phyloP scores from a whole-genome alignment of 2,888 invertebrate genomes.

The Lathronympha strigana region DNA sequence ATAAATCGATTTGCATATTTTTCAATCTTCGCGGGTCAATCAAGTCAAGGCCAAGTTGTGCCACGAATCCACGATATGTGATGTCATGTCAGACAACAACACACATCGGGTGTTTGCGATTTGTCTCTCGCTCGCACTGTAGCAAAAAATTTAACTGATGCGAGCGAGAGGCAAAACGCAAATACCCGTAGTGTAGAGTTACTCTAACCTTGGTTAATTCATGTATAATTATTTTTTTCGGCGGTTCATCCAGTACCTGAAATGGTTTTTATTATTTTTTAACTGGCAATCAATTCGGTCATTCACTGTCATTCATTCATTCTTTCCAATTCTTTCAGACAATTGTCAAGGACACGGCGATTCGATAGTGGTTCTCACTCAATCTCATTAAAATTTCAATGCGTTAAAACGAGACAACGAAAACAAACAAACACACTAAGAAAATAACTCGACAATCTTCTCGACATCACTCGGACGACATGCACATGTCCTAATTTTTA shows the following conservation, averaged over 20 bases:
- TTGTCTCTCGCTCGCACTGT: no score
- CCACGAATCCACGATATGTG: no score
- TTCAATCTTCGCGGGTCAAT: no score
- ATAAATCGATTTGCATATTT: no score
- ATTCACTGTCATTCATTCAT: neutral
- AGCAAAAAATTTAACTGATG: no score
- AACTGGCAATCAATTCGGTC: constrained; percentile 34
- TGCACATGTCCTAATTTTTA: constrained; percentile 16
- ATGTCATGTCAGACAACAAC: no score
- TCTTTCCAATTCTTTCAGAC: neutral
- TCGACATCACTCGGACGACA: no score
- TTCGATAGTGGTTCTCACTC: constrained; percentile 17
- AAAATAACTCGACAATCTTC: constrained; percentile 21
- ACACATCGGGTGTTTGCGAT: no score
- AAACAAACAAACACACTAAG: constrained; percentile 20
- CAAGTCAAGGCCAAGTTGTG: no score
- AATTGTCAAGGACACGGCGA: constrained; percentile 14
- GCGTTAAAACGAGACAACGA: constrained; percentile 26
- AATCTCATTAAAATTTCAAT: neutral
- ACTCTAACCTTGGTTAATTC: no score
- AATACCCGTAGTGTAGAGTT: no score
- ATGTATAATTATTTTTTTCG: neutral
- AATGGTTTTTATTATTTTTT: constrained; percentile 5
- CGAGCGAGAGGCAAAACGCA: no score
- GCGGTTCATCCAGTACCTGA: neutral